These are phyloP conservation scores for Glaucomys volans DNA, from an alignment of 2,113 vertebrate species.

Conservation along the genomic window DNA sequence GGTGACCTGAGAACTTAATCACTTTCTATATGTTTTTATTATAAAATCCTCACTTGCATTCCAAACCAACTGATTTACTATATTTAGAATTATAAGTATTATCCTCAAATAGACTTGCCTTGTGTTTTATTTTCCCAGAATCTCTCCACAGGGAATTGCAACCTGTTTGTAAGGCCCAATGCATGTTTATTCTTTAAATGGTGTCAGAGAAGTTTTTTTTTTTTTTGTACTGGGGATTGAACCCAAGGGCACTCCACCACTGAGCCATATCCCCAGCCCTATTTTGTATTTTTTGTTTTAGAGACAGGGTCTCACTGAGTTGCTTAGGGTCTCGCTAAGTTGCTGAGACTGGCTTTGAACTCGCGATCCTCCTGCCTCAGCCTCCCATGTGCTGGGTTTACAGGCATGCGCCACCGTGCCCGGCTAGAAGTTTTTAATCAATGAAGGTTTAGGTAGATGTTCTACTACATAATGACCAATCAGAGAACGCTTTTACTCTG, in stretches of 20 bases:
- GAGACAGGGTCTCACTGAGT: too few species aligned
- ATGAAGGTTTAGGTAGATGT: background rate
- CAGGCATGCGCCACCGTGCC: too few species aligned
- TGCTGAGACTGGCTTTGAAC: too few species aligned
- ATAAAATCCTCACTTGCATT: background rate
- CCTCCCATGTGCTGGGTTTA: too few species aligned
- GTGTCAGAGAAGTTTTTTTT: background rate
- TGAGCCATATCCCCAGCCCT: too few species aligned
- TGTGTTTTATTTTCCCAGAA: background rate
- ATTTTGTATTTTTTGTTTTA: too few species aligned
- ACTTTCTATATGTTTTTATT: slow-evolving; percentile 30
- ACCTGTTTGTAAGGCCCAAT: background rate
- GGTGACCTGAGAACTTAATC: background rate
- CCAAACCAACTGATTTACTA: background rate
- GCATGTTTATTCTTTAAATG: background rate
- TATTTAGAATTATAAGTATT: background rate
- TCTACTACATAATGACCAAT: background rate
- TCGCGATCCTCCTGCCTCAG: too few species aligned
- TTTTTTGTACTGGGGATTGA: too few species aligned
- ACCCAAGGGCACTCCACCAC: too few species aligned
- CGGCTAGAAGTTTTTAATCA: too few species aligned
- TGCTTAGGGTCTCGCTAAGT: too few species aligned
- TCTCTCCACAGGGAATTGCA: background rate
- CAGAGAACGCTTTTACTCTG: background rate
- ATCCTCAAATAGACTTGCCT: slow-evolving; percentile 4